Evolutionary conservation across 2,888 invertebrate species (phyloP), one percentile per base, ranked within the genome.

Genomic region (Macrophya annulata): DNA sequence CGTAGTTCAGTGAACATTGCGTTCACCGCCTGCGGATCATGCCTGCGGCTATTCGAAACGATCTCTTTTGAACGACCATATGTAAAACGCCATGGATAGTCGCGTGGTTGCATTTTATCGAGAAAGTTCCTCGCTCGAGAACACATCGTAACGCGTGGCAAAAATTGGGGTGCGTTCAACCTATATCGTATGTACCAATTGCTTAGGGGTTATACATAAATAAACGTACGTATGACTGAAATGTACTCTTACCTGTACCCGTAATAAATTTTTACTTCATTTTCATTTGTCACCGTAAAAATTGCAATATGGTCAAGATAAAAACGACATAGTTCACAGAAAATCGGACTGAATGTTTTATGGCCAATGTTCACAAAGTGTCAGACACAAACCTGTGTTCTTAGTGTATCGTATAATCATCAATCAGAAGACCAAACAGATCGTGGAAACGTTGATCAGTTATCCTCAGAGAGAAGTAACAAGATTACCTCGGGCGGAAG

Each of bases 1-100:
- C 85, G 88, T 89, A 85, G 88, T 85, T 88, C 87, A 87, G 88
- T 90, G 91, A 89, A 90, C 90, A 90, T 90, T 87, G 89, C 87
- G 88, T 89, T 62, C 83, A 43, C n/a, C 83, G 83, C 59, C 81
- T 31, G 59, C 48, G 48, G 45, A 79, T 76, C 65, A 90, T 88
- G 62, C 91, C 91, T 90, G 91, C 90, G 91, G 91, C 90, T 86
- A 89, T 90, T 88, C 88, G 88, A 90, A 90, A 91, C 88, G 89
- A 90, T 91, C 89, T 89, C 45, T 48, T 83, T 68, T 68, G n/a
- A 45, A 43, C 48, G 1, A 51, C 12, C 65, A 83, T 71, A 65
- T 81, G 81, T 55, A 81, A 81, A 81, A 25, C 81, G 55, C 81
- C 45, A 25, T 21, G 81, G 45, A 62, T 45, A 65, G 43, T 12